Evolutionary conservation across 2,113 vertebrate species (phyloP).

Genomic region (Phalacrocorax carbo): DNA sequence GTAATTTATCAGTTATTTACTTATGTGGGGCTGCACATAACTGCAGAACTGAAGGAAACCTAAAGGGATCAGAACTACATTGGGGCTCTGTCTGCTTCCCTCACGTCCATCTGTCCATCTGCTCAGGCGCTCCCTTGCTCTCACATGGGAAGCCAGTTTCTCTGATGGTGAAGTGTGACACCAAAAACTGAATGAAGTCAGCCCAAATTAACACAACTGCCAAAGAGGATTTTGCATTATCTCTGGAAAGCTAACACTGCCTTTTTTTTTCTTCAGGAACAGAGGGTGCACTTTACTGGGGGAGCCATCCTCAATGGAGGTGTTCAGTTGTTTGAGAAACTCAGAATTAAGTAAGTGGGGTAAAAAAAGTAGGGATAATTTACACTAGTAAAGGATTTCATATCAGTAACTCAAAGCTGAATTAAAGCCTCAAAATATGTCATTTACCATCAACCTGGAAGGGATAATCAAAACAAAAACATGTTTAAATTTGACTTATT

Average conservation of each 20-base stretch:
- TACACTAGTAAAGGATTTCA: not conserved
- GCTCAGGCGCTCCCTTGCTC: not conserved
- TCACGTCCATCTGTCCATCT: not conserved
- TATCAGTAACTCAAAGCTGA: not conserved
- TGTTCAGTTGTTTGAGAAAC: not conserved
- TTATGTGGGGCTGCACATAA: not conserved
- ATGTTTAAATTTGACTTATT: not conserved
- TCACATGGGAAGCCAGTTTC: not conserved
- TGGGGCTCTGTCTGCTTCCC: not conserved
- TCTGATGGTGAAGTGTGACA: not conserved
- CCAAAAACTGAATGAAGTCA: not conserved
- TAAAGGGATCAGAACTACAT: not conserved
- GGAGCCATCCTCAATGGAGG: not conserved
- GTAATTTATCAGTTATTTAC: conserved; percentile 32
- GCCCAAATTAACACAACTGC: not conserved
- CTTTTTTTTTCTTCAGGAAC: not conserved
- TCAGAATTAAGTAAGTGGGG: not conserved
- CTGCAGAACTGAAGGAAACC: not conserved
- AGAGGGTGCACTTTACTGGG: not conserved
- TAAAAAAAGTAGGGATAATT: not conserved
- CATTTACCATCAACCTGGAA: not conserved
- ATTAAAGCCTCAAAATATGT: not conserved
- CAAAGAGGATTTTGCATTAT: not conserved
- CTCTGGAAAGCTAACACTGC: not conserved
- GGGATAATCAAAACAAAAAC: conserved; percentile 29